Base-by-base conservation (phyloP, 2,888 invertebrate species). In the Sminthurides aquaticus region DNA sequence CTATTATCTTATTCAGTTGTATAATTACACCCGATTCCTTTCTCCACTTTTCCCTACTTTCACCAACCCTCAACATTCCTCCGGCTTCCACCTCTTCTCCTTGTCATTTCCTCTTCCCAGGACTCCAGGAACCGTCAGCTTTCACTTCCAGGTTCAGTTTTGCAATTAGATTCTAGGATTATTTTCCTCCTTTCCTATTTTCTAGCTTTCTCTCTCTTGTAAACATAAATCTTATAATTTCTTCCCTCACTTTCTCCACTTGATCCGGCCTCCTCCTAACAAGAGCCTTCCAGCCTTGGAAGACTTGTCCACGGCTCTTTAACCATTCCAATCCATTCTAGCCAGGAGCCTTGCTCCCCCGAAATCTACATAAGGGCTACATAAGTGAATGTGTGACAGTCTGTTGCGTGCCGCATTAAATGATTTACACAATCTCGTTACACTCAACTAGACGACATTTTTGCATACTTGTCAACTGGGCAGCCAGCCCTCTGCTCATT, bases 1-100 rank as follows among this genome's bases (percentile, higher is more conserved):
- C 52, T 52, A 20, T 52, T 52, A 52, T 52, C 52, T 52, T 22
- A 20, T 52, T 22, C 52, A 8, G 18, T 52, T 20, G 52, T 52
- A 52, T 52, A 52, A 52, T 52, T 52, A 20, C 22, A 34, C 43
- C 43, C 43, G 43, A 34, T 34, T 34, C 5, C 15, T 15, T 34
- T 34, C 15, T 15, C 43, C 15, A 11, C 43, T 34, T 5, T 34
- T 34, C 15, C 43, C n/a, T n/a, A 43, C 43, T 43, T 43, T 43
- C 43, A 8, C 8, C 43, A 43, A 11, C 18, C 43, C 43, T 18
- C 18, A 11, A 8, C 18, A 11, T 43, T 18, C 43, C 43, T 43
- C 43, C 43, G 18, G 43, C 11, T 43, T 43, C 43, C 8, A 43
- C 43, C 18, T 43, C 43, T 43, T 43, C 43, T 43, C 18, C 43